phyloP scores from a whole-genome alignment of 2,113 vertebrate genomes.

The Crotalus viridis region DNA sequence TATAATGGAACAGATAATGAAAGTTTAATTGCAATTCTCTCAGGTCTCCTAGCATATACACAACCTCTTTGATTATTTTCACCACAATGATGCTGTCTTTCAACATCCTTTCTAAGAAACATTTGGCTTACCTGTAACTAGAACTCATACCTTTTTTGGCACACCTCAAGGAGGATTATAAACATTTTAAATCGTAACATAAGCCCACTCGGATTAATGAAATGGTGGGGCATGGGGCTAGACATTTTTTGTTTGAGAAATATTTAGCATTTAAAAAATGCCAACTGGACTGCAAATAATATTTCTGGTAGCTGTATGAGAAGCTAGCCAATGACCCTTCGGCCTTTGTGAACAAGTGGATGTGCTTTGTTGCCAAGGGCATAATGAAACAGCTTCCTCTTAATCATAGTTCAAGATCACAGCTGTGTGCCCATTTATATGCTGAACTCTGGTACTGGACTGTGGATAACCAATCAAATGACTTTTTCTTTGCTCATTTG shows the following conservation, averaged over 20 bases:
- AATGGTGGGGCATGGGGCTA: neutral
- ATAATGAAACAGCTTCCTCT: neutral
- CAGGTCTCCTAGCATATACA: constrained; percentile 50
- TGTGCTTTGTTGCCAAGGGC: neutral
- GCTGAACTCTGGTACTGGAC: neutral
- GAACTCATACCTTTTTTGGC: constrained; percentile 15
- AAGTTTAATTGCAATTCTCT: constrained; percentile 66
- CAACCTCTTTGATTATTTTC: constrained; percentile 64
- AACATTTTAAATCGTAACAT: neutral
- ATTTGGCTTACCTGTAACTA: constrained; percentile 33
- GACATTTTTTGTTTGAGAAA: neutral
- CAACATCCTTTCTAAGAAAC: constrained; percentile 52
- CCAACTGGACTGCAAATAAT: neutral
- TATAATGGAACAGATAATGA: constrained; percentile 65
- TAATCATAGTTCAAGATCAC: neutral
- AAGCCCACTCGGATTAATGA: neutral
- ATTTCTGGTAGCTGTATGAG: neutral
- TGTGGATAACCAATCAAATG: neutral
- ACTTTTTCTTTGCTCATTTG: neutral
- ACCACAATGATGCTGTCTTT: constrained; percentile 53
- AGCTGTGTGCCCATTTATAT: neutral
- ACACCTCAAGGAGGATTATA: neutral
- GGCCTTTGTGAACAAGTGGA: neutral
- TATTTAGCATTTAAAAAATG: neutral
- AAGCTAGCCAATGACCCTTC: neutral